Conservation (phyloP, 1,140 invertebrate genomes). For the Vollenhovia emeryi region DNA sequence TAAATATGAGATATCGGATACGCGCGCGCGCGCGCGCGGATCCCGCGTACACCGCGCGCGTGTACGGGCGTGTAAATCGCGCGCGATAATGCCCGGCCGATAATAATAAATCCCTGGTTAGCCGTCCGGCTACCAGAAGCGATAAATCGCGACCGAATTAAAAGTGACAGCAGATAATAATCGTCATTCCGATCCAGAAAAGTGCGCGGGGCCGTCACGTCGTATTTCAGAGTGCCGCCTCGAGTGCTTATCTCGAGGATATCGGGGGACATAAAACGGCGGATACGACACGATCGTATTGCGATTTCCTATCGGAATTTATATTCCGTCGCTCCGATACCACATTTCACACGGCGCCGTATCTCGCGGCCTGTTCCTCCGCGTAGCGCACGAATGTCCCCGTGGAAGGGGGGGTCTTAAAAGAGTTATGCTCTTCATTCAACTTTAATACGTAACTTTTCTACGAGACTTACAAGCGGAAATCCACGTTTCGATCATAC, state of each 20-base stretch:
- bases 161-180: slow-evolving; percentile 45
- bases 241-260: slow-evolving; percentile 37
- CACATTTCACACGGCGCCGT: slow-evolving; percentile 35
- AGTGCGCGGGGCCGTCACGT: slow-evolving; percentile 1
- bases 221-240: slow-evolving; percentile 31
- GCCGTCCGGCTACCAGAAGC: not conserved
- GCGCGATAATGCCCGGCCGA: slow-evolving; percentile 36
- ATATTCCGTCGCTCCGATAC: slow-evolving; percentile 46
- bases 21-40: slow-evolving; percentile 45
- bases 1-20: slow-evolving; percentile 68
- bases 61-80: slow-evolving; percentile 65
- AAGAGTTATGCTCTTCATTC: slow-evolving; percentile 51
- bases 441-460: slow-evolving; percentile 44
- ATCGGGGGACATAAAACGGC: slow-evolving; percentile 40
- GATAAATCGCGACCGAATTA: slow-evolving; percentile 48
- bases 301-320: slow-evolving; percentile 56
- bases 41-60: slow-evolving; percentile 19
- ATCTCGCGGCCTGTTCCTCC: slow-evolving; percentile 21
- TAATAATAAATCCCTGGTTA: slow-evolving; percentile 49
- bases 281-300: slow-evolving; percentile 48
- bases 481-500: slow-evolving; percentile 25
- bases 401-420: slow-evolving; percentile 4
- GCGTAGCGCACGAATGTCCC: not conserved
- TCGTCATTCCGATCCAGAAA: slow-evolving; percentile 11
- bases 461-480: slow-evolving; percentile 15